Evolutionary conservation across 1,140 invertebrate genomes (phyloP), one percentile per base, ranked within the genome.

Genomic region (Cyclargus thomasi): DNA sequence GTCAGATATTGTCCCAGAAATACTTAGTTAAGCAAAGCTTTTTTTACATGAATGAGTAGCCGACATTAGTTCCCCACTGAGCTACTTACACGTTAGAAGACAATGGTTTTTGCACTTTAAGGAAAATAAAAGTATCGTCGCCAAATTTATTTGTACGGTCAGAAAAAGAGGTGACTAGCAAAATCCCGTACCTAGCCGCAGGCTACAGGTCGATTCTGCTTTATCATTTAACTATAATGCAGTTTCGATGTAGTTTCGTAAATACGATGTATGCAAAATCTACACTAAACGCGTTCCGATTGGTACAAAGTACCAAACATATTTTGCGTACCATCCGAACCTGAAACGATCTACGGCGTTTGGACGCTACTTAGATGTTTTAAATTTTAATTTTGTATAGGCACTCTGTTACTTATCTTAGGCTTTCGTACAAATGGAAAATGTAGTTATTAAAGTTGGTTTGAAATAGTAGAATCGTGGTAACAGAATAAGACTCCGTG

Each of bases 141-240:
- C 2, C n/a, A 17, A 55, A 20, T 22, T 21, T 11, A 21, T 59
- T 59, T 59, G 55, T 59, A 59, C 18, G 55, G 18, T 21, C 17
- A 59, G 55, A 59, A 59, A 59, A 59, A 59, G 18, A 59, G 55
- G 18, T 59, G 55, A 59, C 55, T 20, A 21, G 55, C 55, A 6
- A 59, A 11, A 59, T 59, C 0, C 20, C 17, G 18, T 18, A 59
- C 55, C 18, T 7, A 59, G 16, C 16, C n/a, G 0, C 53, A 7
- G 53, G 18, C 16, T 29, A 8, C 29, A 29, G 29, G 29, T 29
- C 29, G 29, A 29, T 29, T 29, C 29, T 29, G 29, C 5, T 6
- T 7, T 7, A 29, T 29, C 5, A 29, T 29, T 8, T 8, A 7
- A 29, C 29, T 29, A 29, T 29, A 47, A 35, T 35, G 8, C 39